Conservation (phyloP, 2,888 invertebrate species). For the Capitulum mitella region DNA sequence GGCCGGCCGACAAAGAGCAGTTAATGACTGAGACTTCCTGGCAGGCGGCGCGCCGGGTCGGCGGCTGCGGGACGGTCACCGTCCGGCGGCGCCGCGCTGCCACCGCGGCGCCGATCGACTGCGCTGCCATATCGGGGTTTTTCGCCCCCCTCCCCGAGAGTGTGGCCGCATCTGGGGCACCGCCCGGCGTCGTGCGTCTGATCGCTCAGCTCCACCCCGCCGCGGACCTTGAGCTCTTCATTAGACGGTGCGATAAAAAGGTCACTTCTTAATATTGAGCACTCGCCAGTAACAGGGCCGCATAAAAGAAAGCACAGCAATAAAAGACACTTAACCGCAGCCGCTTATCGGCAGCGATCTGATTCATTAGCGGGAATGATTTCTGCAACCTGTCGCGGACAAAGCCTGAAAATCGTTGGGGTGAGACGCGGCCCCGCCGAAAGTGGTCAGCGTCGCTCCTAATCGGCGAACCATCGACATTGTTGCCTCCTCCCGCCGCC, state of each 20-base stretch:
- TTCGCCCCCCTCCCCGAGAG: too few relatives aligned
- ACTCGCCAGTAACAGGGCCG: neutral
- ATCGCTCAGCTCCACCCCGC: too few relatives aligned
- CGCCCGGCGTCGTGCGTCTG: too few relatives aligned
- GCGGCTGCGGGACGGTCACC: neutral
- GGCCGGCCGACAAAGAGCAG: neutral
- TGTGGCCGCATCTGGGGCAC: too few relatives aligned
- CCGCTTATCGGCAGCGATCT: neutral
- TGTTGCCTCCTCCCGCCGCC: neutral
- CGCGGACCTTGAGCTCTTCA: neutral
- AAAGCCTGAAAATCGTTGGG: neutral
- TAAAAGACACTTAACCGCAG: constrained; percentile 2
- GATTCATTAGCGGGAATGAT: constrained; percentile 15
- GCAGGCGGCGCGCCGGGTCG: neutral
- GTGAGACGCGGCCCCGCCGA: neutral
- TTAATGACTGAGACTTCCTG: constrained; percentile 11
- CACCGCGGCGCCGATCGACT: neutral
- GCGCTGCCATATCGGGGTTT: too few relatives aligned
- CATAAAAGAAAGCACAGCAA: neutral
- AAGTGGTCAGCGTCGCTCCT: neutral
- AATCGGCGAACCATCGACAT: neutral
- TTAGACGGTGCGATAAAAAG: neutral
- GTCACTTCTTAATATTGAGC: neutral
- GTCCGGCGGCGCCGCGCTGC: neutral
- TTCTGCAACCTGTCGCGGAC: neutral